Percentiles rank a stretch among this genome's conserved stretches.
Conservation (phyloP, 2,113 vertebrate genomes). For the Alethe castanea region DNA sequence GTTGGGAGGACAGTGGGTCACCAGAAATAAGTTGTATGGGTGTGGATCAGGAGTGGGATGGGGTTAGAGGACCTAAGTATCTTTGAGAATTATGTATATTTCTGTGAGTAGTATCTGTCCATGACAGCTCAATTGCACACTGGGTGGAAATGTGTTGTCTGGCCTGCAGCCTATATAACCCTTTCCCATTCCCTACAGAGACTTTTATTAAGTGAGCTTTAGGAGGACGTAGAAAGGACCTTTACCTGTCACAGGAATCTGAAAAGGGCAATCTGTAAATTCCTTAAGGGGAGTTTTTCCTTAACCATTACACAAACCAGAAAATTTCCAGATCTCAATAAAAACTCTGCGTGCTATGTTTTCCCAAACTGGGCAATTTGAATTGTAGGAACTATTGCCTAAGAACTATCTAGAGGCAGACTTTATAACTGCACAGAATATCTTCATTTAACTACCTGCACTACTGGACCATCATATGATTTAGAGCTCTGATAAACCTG, state of each 20-base stretch:
- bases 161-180: background rate
- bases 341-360: background rate
- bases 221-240: background rate
- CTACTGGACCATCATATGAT: background rate
- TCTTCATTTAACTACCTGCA: background rate
- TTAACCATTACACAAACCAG: background rate
- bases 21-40: background rate
- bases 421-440: background rate
- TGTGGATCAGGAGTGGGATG: background rate
- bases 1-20: background rate
- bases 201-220: background rate
- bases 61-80: background rate
- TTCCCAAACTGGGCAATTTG: background rate
- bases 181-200: background rate
- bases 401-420: background rate
- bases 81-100: background rate
- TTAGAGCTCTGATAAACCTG: background rate
- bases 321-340: background rate
- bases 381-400: background rate
- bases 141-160: background rate
- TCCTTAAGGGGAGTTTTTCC: background rate
- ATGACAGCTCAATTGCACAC: background rate
- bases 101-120: background rate
- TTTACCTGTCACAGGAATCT: background rate
- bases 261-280: background rate